Percentiles rank a stretch among this genome's conserved stretches.
phyloP scores from a whole-genome alignment of 2,797 vertebrate species.

The Buceros bicornis region DNA sequence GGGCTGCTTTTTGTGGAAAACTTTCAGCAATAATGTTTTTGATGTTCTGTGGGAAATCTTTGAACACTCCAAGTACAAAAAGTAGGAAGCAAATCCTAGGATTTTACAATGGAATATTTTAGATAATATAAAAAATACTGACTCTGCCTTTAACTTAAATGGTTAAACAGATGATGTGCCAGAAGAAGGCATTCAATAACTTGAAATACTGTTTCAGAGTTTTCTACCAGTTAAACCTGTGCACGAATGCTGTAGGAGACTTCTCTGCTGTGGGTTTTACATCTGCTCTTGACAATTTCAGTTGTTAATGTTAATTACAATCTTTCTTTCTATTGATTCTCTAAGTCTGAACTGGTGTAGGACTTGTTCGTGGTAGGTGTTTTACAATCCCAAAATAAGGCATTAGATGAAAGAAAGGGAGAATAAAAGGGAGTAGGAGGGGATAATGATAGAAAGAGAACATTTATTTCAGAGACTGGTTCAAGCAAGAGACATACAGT shows the following conservation, averaged over 20 bases:
- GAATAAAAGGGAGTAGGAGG: neutral
- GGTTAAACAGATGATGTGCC: neutral
- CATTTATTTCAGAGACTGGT: neutral
- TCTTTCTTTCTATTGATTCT: neutral
- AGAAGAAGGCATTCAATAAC: neutral
- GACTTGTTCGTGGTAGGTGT: neutral
- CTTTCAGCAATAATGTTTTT: neutral
- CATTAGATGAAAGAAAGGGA: neutral
- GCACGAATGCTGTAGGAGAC: neutral
- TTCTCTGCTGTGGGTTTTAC: neutral
- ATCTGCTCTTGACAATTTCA: neutral
- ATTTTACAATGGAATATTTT: neutral
- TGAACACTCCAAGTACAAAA: neutral
- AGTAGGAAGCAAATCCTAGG: neutral
- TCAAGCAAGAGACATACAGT: slow-evolving; percentile 12
- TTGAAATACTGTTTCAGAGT: neutral
- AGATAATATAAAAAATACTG: neutral
- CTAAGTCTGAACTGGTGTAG: neutral
- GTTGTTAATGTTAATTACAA: neutral
- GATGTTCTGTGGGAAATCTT: neutral
- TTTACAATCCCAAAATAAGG: neutral
- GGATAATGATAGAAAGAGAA: neutral
- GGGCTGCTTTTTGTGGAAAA: neutral
- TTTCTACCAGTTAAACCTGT: neutral
- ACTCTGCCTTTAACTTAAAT: neutral